Conservation (phyloP, 2,888 invertebrate species). For the Unio pictorum region DNA sequence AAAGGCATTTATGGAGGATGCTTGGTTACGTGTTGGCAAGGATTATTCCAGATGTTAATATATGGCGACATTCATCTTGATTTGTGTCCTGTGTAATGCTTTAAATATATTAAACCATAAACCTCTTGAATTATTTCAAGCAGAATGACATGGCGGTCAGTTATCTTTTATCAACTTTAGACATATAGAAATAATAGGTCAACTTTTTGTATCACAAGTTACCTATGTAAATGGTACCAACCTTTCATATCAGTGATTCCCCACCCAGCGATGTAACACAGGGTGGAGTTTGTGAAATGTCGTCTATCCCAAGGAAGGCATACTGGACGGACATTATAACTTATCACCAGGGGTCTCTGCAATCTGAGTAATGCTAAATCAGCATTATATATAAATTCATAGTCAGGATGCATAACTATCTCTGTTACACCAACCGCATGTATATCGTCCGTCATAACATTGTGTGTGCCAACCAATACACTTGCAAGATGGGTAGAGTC, state of each 20-base stretch:
- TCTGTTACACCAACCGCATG: conserved; percentile 37
- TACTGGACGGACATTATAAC: conserved; percentile 24
- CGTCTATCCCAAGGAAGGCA: conserved; percentile 39
- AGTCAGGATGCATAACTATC: conserved; percentile 46
- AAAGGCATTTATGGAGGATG: too few relatives aligned
- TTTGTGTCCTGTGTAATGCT: too few relatives aligned
- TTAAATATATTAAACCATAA: too few relatives aligned
- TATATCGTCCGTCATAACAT: conserved; percentile 21
- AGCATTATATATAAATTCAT: conserved; percentile 47
- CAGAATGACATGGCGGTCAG: too few relatives aligned
- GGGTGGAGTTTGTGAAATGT: conserved; percentile 19
- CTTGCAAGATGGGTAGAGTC: conserved; percentile 24
- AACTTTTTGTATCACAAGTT: too few relatives aligned
- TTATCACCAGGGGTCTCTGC: conserved; percentile 32
- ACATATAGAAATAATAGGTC: too few relatives aligned
- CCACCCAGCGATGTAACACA: conserved; percentile 58
- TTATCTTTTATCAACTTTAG: too few relatives aligned
- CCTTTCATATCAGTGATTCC: conserved; percentile 40
- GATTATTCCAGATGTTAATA: too few relatives aligned
- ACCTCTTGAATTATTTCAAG: too few relatives aligned
- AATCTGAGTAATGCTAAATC: conserved; percentile 55
- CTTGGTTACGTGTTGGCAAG: too few relatives aligned
- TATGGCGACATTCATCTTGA: too few relatives aligned
- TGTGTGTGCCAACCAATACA: conserved; percentile 38
- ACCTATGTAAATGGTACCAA: conserved; percentile 3